A percentile compares a stretch with the other conserved stretches of the same genome.
These are phyloP conservation scores for Erinaceus europaeus DNA, from an alignment of 2,113 vertebrate genomes.

Conservation along the genomic window DNA sequence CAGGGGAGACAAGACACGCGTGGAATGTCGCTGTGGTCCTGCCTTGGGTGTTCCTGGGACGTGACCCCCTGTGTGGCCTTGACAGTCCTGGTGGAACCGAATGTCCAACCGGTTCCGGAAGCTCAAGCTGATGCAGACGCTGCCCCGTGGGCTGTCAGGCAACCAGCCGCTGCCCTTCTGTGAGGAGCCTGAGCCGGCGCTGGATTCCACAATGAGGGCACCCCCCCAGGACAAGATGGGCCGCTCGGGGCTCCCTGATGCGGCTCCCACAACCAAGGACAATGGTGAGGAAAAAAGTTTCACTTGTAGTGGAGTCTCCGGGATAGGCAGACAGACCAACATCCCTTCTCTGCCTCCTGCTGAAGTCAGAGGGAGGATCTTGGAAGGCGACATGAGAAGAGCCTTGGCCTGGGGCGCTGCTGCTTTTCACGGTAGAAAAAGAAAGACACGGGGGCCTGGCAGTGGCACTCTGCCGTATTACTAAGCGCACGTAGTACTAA, in stretches of 20 bases:
- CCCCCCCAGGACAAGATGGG: conserved; percentile 73
- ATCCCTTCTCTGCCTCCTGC: not conserved
- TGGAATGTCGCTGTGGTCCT: not conserved
- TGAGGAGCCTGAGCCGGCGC: conserved; percentile 82
- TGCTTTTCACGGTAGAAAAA: not conserved
- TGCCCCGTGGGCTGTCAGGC: conserved; percentile 92
- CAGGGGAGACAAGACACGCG: rapidly evolving
- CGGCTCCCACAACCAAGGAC: conserved; percentile 81
- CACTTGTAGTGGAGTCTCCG: not conserved
- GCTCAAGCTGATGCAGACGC: conserved; percentile 93
- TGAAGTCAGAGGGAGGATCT: not conserved
- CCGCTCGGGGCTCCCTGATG: conserved; percentile 68
- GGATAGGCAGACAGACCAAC: too few relatives aligned
- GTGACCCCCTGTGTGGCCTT: conserved; percentile 21
- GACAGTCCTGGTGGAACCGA: conserved; percentile 97
- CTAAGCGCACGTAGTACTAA: too few relatives aligned
- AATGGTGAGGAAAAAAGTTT: conserved; percentile 79
- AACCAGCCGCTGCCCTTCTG: conserved; percentile 91
- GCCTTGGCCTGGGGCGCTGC: not conserved
- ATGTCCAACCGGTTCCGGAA: conserved; percentile 98
- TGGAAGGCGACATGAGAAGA: not conserved
- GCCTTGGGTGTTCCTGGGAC: too few relatives aligned
- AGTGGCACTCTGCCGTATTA: too few relatives aligned
- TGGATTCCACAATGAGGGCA: conserved; percentile 92
- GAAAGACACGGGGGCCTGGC: too few relatives aligned